These are phyloP conservation scores for Drosophila nr. perissopoda DNA, from an alignment of 2,888 invertebrate genomes.

Conservation along the genomic window DNA sequence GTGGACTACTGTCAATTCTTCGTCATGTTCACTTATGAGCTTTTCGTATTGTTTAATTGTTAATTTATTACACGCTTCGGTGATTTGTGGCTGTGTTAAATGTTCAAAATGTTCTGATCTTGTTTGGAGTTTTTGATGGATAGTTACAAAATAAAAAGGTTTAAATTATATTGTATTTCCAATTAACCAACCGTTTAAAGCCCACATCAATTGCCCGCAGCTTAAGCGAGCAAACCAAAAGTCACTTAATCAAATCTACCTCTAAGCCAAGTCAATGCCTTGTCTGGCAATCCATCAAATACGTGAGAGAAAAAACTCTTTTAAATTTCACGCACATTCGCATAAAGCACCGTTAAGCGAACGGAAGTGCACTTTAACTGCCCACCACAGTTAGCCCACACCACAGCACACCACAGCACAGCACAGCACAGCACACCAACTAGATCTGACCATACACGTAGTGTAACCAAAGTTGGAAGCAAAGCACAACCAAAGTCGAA, in stretches of 20 bases:
- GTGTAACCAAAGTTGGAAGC: constrained; percentile 48
- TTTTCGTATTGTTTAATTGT: constrained; percentile 75
- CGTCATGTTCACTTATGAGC: constrained; percentile 44
- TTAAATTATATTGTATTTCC: no score
- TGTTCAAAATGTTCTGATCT: background rate
- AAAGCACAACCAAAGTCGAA: constrained; percentile 28
- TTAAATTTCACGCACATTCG: constrained; percentile 58
- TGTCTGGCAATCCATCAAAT: constrained; percentile 22
- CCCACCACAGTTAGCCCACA: constrained; percentile 64
- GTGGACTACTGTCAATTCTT: constrained; percentile 60
- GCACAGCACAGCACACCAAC: constrained; percentile 28
- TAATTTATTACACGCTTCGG: constrained; percentile 65
- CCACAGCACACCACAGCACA: constrained; percentile 16
- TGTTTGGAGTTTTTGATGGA: background rate
- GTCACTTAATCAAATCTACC: constrained; percentile 6
- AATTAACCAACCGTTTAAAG: no score
- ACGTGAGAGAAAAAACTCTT: background rate
- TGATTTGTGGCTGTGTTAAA: constrained; percentile 49
- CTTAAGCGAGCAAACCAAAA: background rate
- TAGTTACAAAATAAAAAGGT: no score
- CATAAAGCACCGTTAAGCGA: constrained; percentile 61
- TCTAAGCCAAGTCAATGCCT: constrained; percentile 1
- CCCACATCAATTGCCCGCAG: no score
- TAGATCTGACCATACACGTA: constrained; percentile 41
- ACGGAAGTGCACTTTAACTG: constrained; percentile 74